A percentile compares a stretch with the other conserved stretches of the same genome.
These are phyloP conservation scores for Channa striata DNA, from an alignment of 2,797 vertebrate species.

Conservation along the genomic window DNA sequence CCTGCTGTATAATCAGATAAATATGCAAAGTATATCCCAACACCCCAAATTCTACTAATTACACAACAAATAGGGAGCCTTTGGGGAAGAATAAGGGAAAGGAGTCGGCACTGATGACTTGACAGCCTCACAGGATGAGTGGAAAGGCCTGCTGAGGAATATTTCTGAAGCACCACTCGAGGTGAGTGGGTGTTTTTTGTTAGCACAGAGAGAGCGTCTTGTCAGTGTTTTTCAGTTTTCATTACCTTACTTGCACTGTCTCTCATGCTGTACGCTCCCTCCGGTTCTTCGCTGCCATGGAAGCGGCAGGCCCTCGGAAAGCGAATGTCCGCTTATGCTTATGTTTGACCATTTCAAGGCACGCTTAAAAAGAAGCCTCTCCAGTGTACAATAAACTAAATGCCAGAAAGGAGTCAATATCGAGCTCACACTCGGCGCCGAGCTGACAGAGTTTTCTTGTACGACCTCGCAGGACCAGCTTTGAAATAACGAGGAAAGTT, in stretches of 20 bases:
- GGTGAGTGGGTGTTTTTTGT: slow-evolving; percentile 33
- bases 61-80: slow-evolving; percentile 21
- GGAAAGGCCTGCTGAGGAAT: slow-evolving; percentile 31
- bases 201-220: slow-evolving; percentile 14
- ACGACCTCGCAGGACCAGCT: neutral
- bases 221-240: slow-evolving; percentile 35
- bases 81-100: slow-evolving; percentile 13
- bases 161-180: slow-evolving; percentile 41
- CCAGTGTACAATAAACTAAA: neutral
- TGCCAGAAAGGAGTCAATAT: neutral
- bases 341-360: neutral
- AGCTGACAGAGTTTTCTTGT: neutral
- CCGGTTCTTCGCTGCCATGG: neutral
- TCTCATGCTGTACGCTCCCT: slow-evolving; percentile 6
- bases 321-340: neutral
- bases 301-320: neutral
- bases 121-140: slow-evolving; percentile 33
- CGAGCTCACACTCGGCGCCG: neutral
- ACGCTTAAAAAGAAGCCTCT: neutral
- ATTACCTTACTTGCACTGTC: slow-evolving; percentile 15
- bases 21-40: slow-evolving; percentile 21
- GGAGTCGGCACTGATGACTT: slow-evolving; percentile 35
- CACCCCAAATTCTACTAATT: slow-evolving; percentile 10
- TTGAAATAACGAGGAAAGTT: neutral
- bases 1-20: slow-evolving; percentile 9